A percentile compares a stretch with the other conserved stretches of the same genome.
Evolutionary conservation across 1,140 invertebrate genomes (phyloP).

Genomic region (Cyclina sinensis): DNA sequence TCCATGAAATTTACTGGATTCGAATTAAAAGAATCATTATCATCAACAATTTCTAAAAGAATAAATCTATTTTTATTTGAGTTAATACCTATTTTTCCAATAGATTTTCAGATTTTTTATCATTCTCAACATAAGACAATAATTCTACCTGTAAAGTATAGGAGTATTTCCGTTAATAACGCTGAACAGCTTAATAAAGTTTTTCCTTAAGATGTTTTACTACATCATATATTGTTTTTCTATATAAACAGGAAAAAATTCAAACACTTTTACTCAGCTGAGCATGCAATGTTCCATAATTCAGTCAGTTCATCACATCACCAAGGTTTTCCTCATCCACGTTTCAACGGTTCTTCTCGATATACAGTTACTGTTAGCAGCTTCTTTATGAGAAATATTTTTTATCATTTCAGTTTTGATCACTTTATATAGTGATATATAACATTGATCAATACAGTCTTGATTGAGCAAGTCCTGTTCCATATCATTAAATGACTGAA

Average conservation of each 20-base stretch:
- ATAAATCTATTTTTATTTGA: neutral
- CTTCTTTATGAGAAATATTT: conserved; percentile 19
- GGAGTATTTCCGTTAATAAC: conserved; percentile 19
- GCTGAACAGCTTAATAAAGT: conserved; percentile 15
- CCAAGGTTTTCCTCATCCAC: conserved; percentile 4
- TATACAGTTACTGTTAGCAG: neutral
- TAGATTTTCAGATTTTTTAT: conserved; percentile 24
- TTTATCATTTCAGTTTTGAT: conserved; percentile 39
- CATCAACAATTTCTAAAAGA: conserved; percentile 43
- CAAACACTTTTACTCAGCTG: conserved; percentile 33
- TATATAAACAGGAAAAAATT: neutral
- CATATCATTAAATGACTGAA: neutral
- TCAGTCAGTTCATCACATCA: neutral
- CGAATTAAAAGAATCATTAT: neutral
- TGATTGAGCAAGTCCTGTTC: conserved; percentile 12
- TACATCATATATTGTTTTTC: conserved; percentile 5
- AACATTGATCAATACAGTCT: conserved; percentile 37
- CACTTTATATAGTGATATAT: conserved; percentile 2
- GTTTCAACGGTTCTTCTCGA: neutral
- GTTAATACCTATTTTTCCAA: conserved; percentile 21
- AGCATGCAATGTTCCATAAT: neutral
- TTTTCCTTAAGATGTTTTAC: conserved; percentile 7
- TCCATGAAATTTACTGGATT: neutral
- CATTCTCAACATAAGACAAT: conserved; percentile 22
- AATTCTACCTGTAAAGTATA: conserved; percentile 39